Evolutionary conservation across 2,113 vertebrate genomes (phyloP), one percentile per base, ranked within the genome.

Genomic region (Nycticryphes semicollaris): DNA sequence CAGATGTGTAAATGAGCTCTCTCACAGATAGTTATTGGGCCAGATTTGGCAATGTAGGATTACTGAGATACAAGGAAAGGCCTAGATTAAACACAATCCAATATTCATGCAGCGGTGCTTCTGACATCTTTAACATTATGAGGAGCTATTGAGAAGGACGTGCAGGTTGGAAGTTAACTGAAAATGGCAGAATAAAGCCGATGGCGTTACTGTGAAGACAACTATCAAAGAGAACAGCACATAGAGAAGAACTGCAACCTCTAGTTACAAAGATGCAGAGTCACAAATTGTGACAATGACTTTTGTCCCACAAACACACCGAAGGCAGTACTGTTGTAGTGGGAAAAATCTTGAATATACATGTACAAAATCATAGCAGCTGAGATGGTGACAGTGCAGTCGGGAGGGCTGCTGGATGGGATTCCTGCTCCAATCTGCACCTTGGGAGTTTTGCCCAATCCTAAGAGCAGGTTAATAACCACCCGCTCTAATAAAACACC

Each of bases 91-190:
- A 63, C 14, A 39, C 14, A 4, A 31, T 13, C 31, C 48, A 54
- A 24, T 33, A 87, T 22, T 85, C 82, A 64, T 5, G 35, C 17
- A 31, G 56, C 3, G 27, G 41, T 43, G 54, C 27, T 56, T 84
- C 73, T 14, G 28, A 15, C 27, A 50, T 14, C 22, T 87, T 70
- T 50, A 78, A 31, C 31, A 24, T 51, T 23, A 27, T 4, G 37
- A 27, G 7, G 39, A 68, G 28, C 21, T 63, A 7, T 37, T 50
- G 41, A 63, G 57, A 43, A 82, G 62, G 56, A 67, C 9, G 4
- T 0, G 0, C 6, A 8, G 6, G 19, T 31, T 3, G 4, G 35
- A 77, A 70, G 33, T 12, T 14, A 18, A 31, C 0, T 0, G 41
- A 66, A 72, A 56, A 33, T 0, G 2, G 43, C 63, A 94, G 54